Conservation (phyloP, 1,140 invertebrate species). For the Drosophila asahinai region DNA sequence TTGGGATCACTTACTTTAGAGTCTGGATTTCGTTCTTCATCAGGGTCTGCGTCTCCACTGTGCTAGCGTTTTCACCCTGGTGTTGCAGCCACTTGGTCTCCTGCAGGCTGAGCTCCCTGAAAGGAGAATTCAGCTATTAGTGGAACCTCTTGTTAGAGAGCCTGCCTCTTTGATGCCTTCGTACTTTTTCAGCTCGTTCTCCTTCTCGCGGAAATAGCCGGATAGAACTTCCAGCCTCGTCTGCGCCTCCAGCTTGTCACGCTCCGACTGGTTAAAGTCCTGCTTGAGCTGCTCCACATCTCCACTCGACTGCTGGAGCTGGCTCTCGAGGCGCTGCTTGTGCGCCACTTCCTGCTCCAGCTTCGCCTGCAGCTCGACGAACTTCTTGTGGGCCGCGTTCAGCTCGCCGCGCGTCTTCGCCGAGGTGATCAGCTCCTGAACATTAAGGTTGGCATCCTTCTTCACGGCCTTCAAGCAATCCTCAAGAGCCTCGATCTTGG, state of each 20-base stretch:
- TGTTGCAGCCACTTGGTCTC: slow-evolving; percentile 93
- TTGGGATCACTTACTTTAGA: slow-evolving; percentile 88
- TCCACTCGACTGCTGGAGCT: slow-evolving; percentile 59
- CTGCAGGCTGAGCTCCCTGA: slow-evolving; percentile 91
- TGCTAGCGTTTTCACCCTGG: slow-evolving; percentile 92
- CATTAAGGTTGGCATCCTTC: slow-evolving; percentile 82
- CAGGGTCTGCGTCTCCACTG: slow-evolving; percentile 90
- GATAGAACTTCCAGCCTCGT: slow-evolving; percentile 93
- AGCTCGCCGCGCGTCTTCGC: slow-evolving; percentile 86
- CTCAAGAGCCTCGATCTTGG: slow-evolving; percentile 85
- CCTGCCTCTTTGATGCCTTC: slow-evolving; percentile 38
- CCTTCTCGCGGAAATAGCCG: slow-evolving; percentile 95
- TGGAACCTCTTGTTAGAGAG: not conserved
- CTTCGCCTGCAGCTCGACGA: slow-evolving; percentile 76
- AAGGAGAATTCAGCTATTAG: slow-evolving; percentile 23
- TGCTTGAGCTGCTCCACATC: slow-evolving; percentile 86
- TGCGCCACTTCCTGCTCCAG: slow-evolving; percentile 84
- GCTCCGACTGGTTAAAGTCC: slow-evolving; percentile 90
- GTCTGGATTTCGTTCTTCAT: slow-evolving; percentile 93
- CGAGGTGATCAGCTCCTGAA: slow-evolving; percentile 84
- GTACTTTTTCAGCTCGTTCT: slow-evolving; percentile 93
- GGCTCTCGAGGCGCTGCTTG: slow-evolving; percentile 62
- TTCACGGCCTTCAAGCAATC: slow-evolving; percentile 85
- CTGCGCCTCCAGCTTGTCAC: slow-evolving; percentile 92
- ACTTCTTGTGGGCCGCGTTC: slow-evolving; percentile 85